These are phyloP conservation scores for Volucella bombylans DNA, from an alignment of 2,888 invertebrate genomes.

Conservation along the genomic window DNA sequence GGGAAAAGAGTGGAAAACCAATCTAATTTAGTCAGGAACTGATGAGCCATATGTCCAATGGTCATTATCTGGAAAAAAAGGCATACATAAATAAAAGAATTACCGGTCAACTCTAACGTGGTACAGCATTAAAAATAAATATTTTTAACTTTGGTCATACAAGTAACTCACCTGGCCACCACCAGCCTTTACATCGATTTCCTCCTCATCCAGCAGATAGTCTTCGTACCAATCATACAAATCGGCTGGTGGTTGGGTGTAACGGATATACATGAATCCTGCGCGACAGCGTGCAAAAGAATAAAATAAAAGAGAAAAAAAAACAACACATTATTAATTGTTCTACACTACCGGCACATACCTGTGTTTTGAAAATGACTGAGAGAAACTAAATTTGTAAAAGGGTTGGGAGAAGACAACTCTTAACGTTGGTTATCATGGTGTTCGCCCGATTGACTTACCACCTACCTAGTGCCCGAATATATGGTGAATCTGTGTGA, in stretches of 20 bases:
- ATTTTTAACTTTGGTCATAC: slow-evolving; percentile 73
- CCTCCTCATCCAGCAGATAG: slow-evolving; percentile 97
- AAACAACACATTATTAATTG: slow-evolving; percentile 15
- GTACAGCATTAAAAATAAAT: slow-evolving; percentile 37
- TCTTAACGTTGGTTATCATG: slow-evolving; percentile 62
- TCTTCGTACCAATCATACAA: slow-evolving; percentile 98
- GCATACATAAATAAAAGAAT: background rate
- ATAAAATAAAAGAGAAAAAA: slow-evolving; percentile 74
- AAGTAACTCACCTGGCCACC: slow-evolving; percentile 89
- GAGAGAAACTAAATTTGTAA: background rate
- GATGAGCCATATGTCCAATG: slow-evolving; percentile 95
- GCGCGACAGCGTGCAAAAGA: slow-evolving; percentile 30
- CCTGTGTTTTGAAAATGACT: slow-evolving; percentile 41
- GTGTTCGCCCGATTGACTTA: slow-evolving; percentile 81
- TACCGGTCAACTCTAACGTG: background rate
- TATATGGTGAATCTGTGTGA: slow-evolving; percentile 98
- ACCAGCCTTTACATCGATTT: slow-evolving; percentile 98
- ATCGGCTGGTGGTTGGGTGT: slow-evolving; percentile 97
- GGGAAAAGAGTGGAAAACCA: slow-evolving; percentile 99
- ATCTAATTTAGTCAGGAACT: slow-evolving; percentile 97
- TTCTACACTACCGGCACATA: slow-evolving; percentile 49
- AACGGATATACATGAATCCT: slow-evolving; percentile 92
- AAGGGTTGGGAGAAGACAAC: slow-evolving; percentile 13
- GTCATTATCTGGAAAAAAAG: slow-evolving; percentile 85
- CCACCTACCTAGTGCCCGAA: slow-evolving; percentile 93